Evolutionary conservation across 2,797 vertebrate species (phyloP).

Genomic region (Poeciliopsis presidionis): DNA sequence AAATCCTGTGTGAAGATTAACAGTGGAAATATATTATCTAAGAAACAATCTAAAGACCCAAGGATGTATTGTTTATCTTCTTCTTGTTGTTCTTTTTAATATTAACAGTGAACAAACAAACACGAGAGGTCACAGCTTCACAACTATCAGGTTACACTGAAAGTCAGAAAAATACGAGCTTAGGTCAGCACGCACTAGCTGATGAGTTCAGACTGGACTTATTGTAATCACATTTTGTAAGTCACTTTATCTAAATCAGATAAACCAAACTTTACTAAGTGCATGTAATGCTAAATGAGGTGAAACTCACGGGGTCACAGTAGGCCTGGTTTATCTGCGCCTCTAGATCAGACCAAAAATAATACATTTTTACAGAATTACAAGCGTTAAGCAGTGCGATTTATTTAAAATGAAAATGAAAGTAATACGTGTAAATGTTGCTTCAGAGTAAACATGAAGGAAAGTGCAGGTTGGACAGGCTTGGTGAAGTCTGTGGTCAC

Average conservation of each 20-base stretch:
- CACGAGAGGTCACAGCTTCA: background rate
- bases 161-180: background rate
- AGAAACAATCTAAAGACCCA: background rate
- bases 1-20: background rate
- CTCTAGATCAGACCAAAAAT: background rate
- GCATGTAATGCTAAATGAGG: background rate
- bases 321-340: background rate
- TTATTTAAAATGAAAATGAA: background rate
- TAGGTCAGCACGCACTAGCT: background rate
- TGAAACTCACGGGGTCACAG: background rate
- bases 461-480: constrained; percentile 10
- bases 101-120: background rate
- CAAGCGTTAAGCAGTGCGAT: background rate
- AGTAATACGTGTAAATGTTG: background rate
- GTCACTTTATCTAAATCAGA: background rate
- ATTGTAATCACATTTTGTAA: background rate
- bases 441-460: background rate
- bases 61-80: background rate
- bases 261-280: background rate
- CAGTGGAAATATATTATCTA: background rate
- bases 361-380: background rate
- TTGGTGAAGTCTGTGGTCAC: constrained; percentile 16
- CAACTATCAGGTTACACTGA: background rate
- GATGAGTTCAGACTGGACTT: background rate
- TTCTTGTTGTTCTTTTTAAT: background rate